These are phyloP conservation scores for Drosophila asahinai DNA, from an alignment of 1,140 invertebrate genomes.

Conservation along the genomic window DNA sequence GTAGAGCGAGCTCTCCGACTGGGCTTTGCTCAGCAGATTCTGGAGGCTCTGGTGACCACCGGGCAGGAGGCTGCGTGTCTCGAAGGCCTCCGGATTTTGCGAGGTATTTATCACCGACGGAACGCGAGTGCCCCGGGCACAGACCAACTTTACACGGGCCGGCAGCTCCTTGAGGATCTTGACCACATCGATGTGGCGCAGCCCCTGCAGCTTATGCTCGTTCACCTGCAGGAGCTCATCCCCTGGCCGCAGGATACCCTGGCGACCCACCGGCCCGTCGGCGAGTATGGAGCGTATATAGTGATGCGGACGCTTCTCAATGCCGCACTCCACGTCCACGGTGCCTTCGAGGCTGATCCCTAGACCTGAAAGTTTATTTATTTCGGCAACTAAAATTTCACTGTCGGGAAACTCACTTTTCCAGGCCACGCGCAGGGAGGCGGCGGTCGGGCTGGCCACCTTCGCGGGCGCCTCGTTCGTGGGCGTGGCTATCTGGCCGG, in stretches of 20 bases:
- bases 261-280: constrained; percentile 94
- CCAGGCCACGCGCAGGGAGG: constrained; percentile 87
- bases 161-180: constrained; percentile 95
- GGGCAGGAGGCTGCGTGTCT: constrained; percentile 91
- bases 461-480: constrained; percentile 54
- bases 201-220: constrained; percentile 93
- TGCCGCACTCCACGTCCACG: constrained; percentile 93
- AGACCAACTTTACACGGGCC: constrained; percentile 91
- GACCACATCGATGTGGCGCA: constrained; percentile 95
- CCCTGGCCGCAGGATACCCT: constrained; percentile 92
- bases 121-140: constrained; percentile 89
- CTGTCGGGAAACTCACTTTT: constrained; percentile 90
- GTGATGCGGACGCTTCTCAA: constrained; percentile 93
- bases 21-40: constrained; percentile 91
- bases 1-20: constrained; percentile 93
- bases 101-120: constrained; percentile 90
- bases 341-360: constrained; percentile 97
- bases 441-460: constrained; percentile 69
- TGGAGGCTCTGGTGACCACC: constrained; percentile 90
- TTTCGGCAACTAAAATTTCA: constrained; percentile 92
- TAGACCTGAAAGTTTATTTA: constrained; percentile 93
- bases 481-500: constrained; percentile 45
- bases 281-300: constrained; percentile 94
- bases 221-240: constrained; percentile 97
- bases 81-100: constrained; percentile 91